Base-by-base conservation (phyloP, 2,113 vertebrate genomes). In the Numida meleagris region DNA sequence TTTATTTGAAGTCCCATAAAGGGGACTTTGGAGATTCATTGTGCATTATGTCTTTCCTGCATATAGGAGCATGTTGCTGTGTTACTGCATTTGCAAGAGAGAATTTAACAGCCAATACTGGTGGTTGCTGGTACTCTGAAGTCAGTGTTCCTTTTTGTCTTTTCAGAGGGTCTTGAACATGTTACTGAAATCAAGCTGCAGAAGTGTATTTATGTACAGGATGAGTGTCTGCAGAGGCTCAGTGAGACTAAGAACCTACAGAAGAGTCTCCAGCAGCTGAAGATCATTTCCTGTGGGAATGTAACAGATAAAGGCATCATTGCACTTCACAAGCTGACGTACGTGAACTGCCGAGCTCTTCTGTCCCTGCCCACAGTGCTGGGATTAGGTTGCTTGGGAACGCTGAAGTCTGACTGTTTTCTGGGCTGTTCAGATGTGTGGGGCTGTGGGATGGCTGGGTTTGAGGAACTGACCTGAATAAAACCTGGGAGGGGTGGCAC, bases 121-220 rank as follows among this genome's bases (percentile, higher is more conserved):
- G 57, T 33, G 90, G 67, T 14, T 38, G 7, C 11, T 66, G 55
- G 6, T 40, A 1, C 40, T 48, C 13, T 62, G 65, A 46, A 40
- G 29, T 45, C 62, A 14, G 33, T 55, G 29, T 65, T 94, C n/a
- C 0, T 25, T 85, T 72, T 82, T 90, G 16, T 66, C 38, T 38
- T 34, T 84, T n/a, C 82, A 99, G 99, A 99, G n/a, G 98, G 98
- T 50, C 97, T 99, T 45, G 93, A 99, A 62, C 94, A 99, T 6
- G 85, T 99, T 33, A 98, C 98, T n/a, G 98, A 99, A 93, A 98
- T 99, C 74, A 99, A 94, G 85, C 92, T 99, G 24, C 98, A 96
- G 88, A 99, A 98, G 94, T 99, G 99, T 88, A 98, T 98, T 58
- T 99, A 99, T 95, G 98, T 99, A 1, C 98, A 99, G 87, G 99